Conservation (phyloP, 2,113 vertebrate genomes). For the Oreochromis aureus region DNA sequence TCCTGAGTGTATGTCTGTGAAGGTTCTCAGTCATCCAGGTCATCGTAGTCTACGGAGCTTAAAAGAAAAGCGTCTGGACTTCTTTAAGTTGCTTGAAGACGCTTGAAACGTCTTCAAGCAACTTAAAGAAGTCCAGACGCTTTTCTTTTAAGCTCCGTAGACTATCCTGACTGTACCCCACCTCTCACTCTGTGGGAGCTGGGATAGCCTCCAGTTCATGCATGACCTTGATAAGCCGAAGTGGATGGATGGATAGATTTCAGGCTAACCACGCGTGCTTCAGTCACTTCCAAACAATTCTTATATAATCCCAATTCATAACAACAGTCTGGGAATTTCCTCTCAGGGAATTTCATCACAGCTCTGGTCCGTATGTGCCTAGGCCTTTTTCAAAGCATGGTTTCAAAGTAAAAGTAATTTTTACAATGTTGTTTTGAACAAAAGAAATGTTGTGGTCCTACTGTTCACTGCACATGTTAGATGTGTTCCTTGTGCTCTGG, state of each 20-base stretch:
- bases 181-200: background rate
- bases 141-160: no score
- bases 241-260: background rate
- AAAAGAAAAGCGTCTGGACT: no score
- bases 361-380: background rate
- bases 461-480: background rate
- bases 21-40: no score
- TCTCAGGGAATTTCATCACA: fast-evolving
- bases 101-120: no score
- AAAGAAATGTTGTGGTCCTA: background rate
- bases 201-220: background rate
- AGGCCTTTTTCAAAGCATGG: background rate
- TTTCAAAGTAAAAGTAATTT: background rate
- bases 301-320: background rate
- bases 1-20: no score
- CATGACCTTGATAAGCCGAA: background rate
- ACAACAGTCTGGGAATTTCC: background rate
- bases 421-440: background rate
- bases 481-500: background rate
- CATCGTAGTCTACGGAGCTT: no score
- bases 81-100: no score
- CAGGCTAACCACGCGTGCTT: fast-evolving
- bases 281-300: background rate
- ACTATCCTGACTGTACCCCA: background rate
- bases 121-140: no score